A percentile compares a stretch with the other conserved stretches of the same genome.
These are phyloP conservation scores for Ichneumoninae sp. DNA, from an alignment of 2,888 invertebrate genomes.

Conservation along the genomic window DNA sequence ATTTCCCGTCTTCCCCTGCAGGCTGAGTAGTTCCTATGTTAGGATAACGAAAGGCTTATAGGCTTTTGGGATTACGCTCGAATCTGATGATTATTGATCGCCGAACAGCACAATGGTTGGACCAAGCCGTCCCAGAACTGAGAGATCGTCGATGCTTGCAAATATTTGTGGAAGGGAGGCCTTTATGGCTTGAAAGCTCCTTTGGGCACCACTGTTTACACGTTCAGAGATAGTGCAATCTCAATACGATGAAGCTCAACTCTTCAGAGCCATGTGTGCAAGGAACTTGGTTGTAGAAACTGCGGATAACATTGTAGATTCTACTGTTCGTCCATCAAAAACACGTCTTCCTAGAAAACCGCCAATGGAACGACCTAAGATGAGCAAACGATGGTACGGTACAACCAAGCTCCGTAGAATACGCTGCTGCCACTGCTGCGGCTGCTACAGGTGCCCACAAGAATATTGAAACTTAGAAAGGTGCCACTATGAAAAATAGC, in stretches of 20 bases:
- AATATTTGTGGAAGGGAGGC: no score
- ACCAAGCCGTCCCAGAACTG: no score
- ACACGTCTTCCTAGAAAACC: conserved; percentile 17
- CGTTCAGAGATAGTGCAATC: background rate
- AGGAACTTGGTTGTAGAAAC: background rate
- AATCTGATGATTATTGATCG: background rate
- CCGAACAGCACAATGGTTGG: background rate
- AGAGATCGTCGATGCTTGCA: no score
- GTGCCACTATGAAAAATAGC: conserved; percentile 53
- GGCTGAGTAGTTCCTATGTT: background rate
- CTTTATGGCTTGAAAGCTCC: no score
- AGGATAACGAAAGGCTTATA: background rate
- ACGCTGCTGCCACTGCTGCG: background rate
- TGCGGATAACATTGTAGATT: background rate
- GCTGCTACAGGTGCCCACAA: background rate
- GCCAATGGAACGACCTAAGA: conserved; percentile 33
- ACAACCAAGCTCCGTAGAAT: background rate
- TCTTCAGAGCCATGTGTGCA: background rate
- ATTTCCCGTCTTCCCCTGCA: background rate
- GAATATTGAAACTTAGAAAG: conserved; percentile 53
- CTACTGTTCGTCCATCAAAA: conserved; percentile 44
- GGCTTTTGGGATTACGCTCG: background rate
- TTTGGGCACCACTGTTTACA: no score
- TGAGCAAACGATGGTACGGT: conserved; percentile 22
- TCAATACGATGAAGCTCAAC: background rate